Evolutionary conservation across 2,888 invertebrate genomes (phyloP).

Genomic region (Tolmerus cingulatus): DNA sequence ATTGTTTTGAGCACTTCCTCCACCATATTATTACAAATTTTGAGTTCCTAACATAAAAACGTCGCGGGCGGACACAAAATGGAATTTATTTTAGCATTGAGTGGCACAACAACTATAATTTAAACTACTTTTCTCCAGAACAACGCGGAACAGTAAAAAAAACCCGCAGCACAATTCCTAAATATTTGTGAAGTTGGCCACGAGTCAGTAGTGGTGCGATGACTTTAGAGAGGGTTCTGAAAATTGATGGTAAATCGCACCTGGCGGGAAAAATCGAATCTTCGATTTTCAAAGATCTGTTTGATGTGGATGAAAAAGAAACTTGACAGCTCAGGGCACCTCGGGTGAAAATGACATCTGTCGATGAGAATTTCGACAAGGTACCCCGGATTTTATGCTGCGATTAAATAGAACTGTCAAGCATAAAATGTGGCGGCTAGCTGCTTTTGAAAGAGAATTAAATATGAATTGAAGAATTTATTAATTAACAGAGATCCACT

Average conservation of each 20-base stretch:
- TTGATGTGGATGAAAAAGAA: too few species aligned
- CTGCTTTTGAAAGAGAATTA: too few species aligned
- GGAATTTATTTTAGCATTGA: neutral
- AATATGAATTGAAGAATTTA: too few species aligned
- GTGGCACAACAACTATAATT: neutral
- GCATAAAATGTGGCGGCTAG: too few species aligned
- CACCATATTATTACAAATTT: neutral
- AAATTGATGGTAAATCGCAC: neutral
- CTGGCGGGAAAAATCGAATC: neutral
- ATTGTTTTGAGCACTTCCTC: conserved; percentile 1
- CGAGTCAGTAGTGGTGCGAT: neutral
- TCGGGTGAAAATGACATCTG: too few species aligned
- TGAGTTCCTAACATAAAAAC: neutral
- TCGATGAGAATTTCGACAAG: too few species aligned
- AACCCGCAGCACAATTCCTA: neutral
- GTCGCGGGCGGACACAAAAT: neutral
- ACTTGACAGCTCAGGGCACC: too few species aligned
- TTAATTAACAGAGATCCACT: too few species aligned
- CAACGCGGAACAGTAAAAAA: neutral
- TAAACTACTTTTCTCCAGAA: neutral
- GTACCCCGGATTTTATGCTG: too few species aligned
- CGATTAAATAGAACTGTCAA: too few species aligned
- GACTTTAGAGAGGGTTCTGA: neutral
- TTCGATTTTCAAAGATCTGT: neutral
- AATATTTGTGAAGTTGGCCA: neutral